Percentiles rank a stretch among this genome's conserved stretches.
These are phyloP conservation scores for Erannis defoliaria DNA, from an alignment of 2,888 invertebrate species.

Conservation along the genomic window DNA sequence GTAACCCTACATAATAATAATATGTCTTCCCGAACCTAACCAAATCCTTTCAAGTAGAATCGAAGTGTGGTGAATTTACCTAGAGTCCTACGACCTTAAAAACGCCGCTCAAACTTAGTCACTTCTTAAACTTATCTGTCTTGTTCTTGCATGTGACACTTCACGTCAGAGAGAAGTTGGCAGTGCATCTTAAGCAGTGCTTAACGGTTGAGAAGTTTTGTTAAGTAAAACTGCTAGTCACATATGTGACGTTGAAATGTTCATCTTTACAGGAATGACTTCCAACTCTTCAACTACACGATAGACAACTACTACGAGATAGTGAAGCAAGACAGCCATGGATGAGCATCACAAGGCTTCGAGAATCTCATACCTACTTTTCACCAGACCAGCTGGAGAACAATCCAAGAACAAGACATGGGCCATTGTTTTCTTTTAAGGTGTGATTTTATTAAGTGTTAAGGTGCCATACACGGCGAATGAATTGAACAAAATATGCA, in stretches of 20 bases:
- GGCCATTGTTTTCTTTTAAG: constrained; percentile 1
- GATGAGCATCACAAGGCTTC: constrained; percentile 59
- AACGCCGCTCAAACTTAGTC: too few species aligned
- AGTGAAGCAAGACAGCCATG: constrained; percentile 72
- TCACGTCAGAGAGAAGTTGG: too few species aligned
- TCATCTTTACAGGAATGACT: constrained; percentile 90
- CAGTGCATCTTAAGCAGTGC: too few species aligned
- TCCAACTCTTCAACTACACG: constrained; percentile 94
- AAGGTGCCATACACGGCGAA: background rate
- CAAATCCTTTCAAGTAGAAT: too few species aligned
- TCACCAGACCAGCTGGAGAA: constrained; percentile 17
- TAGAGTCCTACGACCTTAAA: too few species aligned
- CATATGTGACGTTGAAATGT: background rate
- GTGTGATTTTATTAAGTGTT: background rate
- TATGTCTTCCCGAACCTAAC: too few species aligned
- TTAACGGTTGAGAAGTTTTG: too few species aligned
- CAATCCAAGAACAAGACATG: constrained; percentile 2
- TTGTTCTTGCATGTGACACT: too few species aligned
- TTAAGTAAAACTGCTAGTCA: too few species aligned
- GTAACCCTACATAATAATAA: too few species aligned
- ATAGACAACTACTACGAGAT: constrained; percentile 90
- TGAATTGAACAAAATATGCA: background rate
- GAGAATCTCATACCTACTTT: constrained; percentile 36
- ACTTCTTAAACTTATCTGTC: too few species aligned
- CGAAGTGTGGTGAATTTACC: too few species aligned